Conservation (phyloP, 1,140 invertebrate species). For the Cecropterus lyciades region DNA sequence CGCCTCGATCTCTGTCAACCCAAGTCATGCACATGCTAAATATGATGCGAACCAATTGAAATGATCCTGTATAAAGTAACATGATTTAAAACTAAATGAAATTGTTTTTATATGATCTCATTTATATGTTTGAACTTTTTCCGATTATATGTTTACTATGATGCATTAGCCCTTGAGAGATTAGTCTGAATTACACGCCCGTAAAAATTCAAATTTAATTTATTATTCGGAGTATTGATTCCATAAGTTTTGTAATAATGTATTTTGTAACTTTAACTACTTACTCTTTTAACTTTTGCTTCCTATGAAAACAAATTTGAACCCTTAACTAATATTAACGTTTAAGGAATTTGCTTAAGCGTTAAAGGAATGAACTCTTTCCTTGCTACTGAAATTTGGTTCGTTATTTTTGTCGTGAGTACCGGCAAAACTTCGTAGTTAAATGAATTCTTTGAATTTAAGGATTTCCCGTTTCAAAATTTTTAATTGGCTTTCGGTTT, state of each 20-base stretch:
- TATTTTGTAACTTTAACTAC: too few species aligned
- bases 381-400: conserved; percentile 21
- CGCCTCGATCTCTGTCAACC: conserved; percentile 88
- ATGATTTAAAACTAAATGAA: too few species aligned
- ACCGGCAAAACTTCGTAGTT: conserved; percentile 13
- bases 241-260: too few species aligned
- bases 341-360: conserved; percentile 7
- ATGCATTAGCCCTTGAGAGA: too few species aligned
- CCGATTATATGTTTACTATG: too few species aligned
- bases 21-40: conserved; percentile 78
- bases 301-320: background rate
- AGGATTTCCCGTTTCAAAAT: conserved; percentile 38
- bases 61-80: background rate
- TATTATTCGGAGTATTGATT: too few species aligned
- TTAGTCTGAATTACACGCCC: too few species aligned
- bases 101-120: too few species aligned
- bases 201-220: too few species aligned
- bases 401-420: conserved; percentile 29
- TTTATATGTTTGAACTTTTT: too few species aligned
- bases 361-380: conserved; percentile 19
- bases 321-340: background rate
- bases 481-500: conserved; percentile 48
- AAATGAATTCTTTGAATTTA: conserved; percentile 31
- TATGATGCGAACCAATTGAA: conserved; percentile 49
- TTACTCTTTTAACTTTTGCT: background rate